Evolutionary conservation across 2,113 vertebrate species (phyloP).

Genomic region (Poicephalus meyeri): DNA sequence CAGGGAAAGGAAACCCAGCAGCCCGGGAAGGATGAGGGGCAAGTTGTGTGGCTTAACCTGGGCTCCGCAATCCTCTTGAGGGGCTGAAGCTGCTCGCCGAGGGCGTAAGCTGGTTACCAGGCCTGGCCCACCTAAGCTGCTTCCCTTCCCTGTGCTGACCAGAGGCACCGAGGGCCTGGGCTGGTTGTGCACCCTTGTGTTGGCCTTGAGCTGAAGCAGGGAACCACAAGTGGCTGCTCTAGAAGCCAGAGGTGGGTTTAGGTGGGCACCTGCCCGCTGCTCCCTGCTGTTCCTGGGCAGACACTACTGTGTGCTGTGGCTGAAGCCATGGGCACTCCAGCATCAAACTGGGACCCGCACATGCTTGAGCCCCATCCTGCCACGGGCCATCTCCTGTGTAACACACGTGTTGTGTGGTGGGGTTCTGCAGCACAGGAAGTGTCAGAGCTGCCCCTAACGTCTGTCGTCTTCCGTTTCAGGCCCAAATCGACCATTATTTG

Average conservation of each 20-base stretch:
- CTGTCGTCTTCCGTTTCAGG: slow-evolving; percentile 68
- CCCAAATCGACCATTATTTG: slow-evolving; percentile 92
- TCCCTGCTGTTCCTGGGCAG: background rate
- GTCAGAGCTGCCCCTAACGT: background rate
- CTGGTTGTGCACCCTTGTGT: rapidly evolving
- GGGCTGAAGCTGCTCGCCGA: background rate
- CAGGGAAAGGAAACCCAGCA: background rate
- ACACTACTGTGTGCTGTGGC: rapidly evolving
- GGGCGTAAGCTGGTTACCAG: background rate
- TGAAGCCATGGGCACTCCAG: rapidly evolving
- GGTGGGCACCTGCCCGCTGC: rapidly evolving
- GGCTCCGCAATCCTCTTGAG: background rate
- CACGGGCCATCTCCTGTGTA: rapidly evolving
- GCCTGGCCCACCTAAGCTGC: background rate
- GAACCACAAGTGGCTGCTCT: background rate
- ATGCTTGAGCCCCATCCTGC: background rate
- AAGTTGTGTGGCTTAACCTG: background rate
- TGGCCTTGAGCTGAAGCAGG: background rate
- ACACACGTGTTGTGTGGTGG: too few species aligned
- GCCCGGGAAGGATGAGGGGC: background rate
- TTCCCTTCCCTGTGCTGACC: background rate
- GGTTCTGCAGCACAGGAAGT: background rate
- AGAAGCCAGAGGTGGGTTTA: background rate
- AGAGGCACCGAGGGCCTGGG: rapidly evolving
- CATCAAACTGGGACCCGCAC: background rate